Evolutionary conservation across 2,888 invertebrate species (phyloP), one percentile per base, ranked within the genome.

Genomic region (Macropis europaea): DNA sequence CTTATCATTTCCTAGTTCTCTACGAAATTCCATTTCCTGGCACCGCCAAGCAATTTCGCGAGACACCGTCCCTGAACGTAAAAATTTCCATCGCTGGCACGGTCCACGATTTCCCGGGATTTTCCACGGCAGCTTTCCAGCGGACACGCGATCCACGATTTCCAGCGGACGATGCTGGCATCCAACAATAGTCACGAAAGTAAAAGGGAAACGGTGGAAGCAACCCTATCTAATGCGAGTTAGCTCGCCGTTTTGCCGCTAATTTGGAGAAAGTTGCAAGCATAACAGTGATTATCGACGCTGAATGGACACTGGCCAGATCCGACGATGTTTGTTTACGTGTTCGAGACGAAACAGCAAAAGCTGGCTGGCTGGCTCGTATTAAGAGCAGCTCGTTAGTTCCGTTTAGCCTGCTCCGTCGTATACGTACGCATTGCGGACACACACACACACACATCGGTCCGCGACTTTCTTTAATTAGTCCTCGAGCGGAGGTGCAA

Each of bases 231-330:
- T 83, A 83, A 83, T 84, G 66, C 57, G 73, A 77, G 70, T 43
- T 42, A 57, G 53, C 36, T 60, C 57, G 70, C 60, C 66, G 77
- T 76, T 79, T 81, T 76, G 69, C 73, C 73, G 74, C 79, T 84
- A 84, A 84, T 84, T 84, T 79, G 83, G 84, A 72, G 84, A 84
- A 84, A 84, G 84, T 83, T 62, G 38, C 42, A 47, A 50, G 63
- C 76, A 63, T 73, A 82, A 80, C 77, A 67, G 73, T 69, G 67
- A 73, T 81, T 81, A 81, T 81, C 71, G 80, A 53, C 73, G 72
- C 60, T 73, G 78, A 81, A 78, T 74, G 73, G 68, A 77, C 71
- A 79, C 43, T 62, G 26, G 52, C 17, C 17, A 15, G 17, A 5
- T 43, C 13, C 19, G 43, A 62, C 38, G 38, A 36, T 47, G n/a